Base-by-base conservation (phyloP, 2,113 vertebrate species). In the Smithornis capensis region DNA sequence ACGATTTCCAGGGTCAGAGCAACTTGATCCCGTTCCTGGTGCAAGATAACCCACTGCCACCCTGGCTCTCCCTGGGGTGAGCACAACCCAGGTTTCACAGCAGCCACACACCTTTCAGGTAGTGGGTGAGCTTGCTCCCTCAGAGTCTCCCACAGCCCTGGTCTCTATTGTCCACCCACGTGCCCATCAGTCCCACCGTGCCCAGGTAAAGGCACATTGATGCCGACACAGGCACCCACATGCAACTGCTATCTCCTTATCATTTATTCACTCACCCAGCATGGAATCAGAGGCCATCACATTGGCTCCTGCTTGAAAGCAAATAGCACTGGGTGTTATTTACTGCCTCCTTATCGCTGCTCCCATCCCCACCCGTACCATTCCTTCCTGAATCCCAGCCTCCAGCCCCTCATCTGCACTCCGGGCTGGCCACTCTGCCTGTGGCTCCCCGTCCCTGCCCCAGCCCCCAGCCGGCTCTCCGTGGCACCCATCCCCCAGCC, bases 1-100 rank as follows among this genome's bases (percentile, higher is more conserved):
- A 2, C 1, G 5, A 3, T 69, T 40, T 29, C 37, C 0, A 0
- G 25, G 6, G 28, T 4, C 2, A 0, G 29, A 70, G 64, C 4
- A 3, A 27, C 23, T 53, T 1, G 1, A 64, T 17, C 47, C 55
- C 25, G n/a, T 56, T 31, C 35, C 12, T 5, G 28, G 12, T 25
- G 21, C 24, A 40, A 24, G 17, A 15, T 16, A 88, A 9, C 45
- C 35, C 2, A 0, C 14, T 49, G 44, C 44, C n/a, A 64, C 31
- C 22, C 2, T 24, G 8, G 29, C 35, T 50, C 14, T 69, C 38
- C 37, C 19, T 0, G 2, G 4, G 11, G 14, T 35, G 2, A 19
- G 12, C n/a, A 50, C 0, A 4, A 38, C 3, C 14, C 3, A 10
- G 11, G 3, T 35, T 22, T 31, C 25, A 12, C 19, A 65, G 56